Evolutionary conservation across 2,113 vertebrate genomes (phyloP).

Genomic region (Calyptomena viridis): DNA sequence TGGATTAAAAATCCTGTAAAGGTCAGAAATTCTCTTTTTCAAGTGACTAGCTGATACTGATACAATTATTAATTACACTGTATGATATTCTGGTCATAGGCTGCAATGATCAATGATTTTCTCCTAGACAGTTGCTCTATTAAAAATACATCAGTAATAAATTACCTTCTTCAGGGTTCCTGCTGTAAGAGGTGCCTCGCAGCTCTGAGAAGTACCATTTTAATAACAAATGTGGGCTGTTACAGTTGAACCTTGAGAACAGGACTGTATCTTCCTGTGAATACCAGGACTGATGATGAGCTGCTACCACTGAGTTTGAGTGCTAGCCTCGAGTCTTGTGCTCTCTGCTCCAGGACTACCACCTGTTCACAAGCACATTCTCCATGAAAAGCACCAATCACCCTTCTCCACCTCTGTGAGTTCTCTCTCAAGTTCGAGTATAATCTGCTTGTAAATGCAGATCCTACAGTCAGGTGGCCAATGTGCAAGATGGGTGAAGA

Average conservation of each 20-base stretch:
- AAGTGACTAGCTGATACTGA: background rate
- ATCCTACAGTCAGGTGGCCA: background rate
- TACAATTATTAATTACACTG: slow-evolving; percentile 41
- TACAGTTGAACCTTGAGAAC: background rate
- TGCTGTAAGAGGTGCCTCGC: background rate
- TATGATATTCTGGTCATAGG: background rate
- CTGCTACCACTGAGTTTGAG: background rate
- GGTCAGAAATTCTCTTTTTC: background rate
- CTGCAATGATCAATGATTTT: slow-evolving; percentile 14
- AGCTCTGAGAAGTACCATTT: background rate
- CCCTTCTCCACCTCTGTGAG: background rate
- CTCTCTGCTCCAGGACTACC: background rate
- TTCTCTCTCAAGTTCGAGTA: background rate
- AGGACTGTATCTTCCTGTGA: background rate
- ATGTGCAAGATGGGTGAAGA: accelerated
- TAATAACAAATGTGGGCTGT: background rate
- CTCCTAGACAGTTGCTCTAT: background rate
- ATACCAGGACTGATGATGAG: background rate
- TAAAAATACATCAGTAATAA: slow-evolving; percentile 34
- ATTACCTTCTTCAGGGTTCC: background rate
- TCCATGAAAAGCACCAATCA: background rate
- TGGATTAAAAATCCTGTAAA: background rate
- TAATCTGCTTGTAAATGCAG: background rate
- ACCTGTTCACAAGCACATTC: background rate
- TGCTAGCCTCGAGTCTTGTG: background rate